Percentiles rank a stretch among this genome's conserved stretches.
phyloP scores from a whole-genome alignment of 2,888 invertebrate genomes.

The Ennomos erosarius region DNA sequence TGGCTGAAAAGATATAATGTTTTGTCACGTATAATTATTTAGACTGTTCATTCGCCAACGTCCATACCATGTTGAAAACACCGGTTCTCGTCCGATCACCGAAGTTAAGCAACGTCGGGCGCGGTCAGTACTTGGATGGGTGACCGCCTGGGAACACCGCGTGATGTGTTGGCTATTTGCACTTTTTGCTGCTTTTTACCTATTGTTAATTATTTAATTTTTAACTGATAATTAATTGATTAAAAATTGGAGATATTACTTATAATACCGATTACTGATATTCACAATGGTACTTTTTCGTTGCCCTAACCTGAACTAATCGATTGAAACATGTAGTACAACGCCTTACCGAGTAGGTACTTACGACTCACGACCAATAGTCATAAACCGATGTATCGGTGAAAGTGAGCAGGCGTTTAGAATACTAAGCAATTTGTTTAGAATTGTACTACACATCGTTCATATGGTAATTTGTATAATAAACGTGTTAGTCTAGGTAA shows the following conservation, averaged over 20 bases:
- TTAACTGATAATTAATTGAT: too few relatives aligned
- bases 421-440: slow-evolving; percentile 41
- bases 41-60: slow-evolving; percentile 48
- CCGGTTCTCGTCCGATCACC: slow-evolving; percentile 82
- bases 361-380: slow-evolving; percentile 43
- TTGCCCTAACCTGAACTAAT: too few relatives aligned
- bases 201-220: too few relatives aligned
- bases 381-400: slow-evolving; percentile 44
- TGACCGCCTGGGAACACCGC: slow-evolving; percentile 72
- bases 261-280: too few relatives aligned
- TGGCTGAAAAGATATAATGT: too few relatives aligned
- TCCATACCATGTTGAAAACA: slow-evolving; percentile 68
- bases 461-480: slow-evolving; percentile 7
- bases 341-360: slow-evolving; percentile 36
- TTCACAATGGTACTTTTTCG: too few relatives aligned
- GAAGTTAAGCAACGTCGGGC: slow-evolving; percentile 82
- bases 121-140: slow-evolving; percentile 82
- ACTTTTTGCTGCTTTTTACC: too few relatives aligned
- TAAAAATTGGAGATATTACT: too few relatives aligned
- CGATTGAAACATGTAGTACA: neutral
- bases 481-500: neutral
- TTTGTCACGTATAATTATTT: too few relatives aligned
- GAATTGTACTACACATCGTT: slow-evolving; percentile 3
- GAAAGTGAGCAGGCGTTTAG: slow-evolving; percentile 56
- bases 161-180: slow-evolving; percentile 45